Conservation (phyloP, 2,797 vertebrate genomes). For the Todus mexicanus region DNA sequence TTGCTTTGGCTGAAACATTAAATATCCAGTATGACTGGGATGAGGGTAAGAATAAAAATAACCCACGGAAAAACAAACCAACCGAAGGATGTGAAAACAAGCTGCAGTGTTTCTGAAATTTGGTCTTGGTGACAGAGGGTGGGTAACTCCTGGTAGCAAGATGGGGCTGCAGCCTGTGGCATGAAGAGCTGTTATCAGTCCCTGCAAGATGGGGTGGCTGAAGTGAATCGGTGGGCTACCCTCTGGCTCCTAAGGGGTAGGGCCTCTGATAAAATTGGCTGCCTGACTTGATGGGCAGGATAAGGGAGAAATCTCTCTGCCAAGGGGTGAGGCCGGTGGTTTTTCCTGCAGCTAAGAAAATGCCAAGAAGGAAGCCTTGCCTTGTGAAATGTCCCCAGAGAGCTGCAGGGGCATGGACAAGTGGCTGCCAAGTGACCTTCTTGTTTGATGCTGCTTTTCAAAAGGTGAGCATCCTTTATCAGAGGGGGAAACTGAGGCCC, state of each 20-base stretch:
- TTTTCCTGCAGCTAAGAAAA: conserved; percentile 4
- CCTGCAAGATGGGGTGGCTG: accelerated
- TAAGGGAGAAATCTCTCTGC: conserved; percentile 7
- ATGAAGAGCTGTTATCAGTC: neutral
- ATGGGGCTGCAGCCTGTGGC: neutral
- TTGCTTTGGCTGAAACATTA: conserved; percentile 56
- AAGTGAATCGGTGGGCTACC: neutral
- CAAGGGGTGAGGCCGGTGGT: neutral
- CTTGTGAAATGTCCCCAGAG: neutral
- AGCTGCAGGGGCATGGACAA: neutral
- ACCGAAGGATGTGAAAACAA: conserved; percentile 18
- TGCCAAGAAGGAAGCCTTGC: conserved; percentile 20
- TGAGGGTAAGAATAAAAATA: conserved; percentile 38
- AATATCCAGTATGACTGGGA: conserved; percentile 35
- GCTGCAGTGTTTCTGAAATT: neutral
- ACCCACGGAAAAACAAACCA: conserved; percentile 32
- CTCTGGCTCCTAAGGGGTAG: neutral
- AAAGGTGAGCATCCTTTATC: neutral
- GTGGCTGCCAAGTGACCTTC: neutral
- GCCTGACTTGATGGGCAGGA: conserved; percentile 2
- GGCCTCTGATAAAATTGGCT: neutral
- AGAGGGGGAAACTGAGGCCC: neutral
- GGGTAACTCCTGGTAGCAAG: neutral
- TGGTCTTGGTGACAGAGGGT: neutral
- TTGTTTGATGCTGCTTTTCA: neutral